Base-by-base conservation (phyloP, 2,797 vertebrate species). In the Enteromius paludinosus region DNA sequence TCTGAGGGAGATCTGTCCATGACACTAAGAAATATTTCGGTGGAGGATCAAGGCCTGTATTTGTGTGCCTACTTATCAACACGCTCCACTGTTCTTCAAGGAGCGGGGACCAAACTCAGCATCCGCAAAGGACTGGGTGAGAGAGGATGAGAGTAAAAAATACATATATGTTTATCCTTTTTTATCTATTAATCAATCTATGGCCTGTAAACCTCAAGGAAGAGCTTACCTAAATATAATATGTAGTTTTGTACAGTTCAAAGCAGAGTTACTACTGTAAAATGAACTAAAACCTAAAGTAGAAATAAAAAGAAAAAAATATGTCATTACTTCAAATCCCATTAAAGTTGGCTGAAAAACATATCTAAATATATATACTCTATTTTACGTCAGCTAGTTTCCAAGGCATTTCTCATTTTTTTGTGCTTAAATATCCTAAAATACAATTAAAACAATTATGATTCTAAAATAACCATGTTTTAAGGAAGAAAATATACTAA, bases 31-130 rank as follows among this genome's bases (percentile, higher is more conserved):
- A 90, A 92, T 61, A 90, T 92, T 61, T 90, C 92, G 23, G 65
- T 38, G 23, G 70, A 84, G 45, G 93, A 94, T 85, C 86, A 89
- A 0, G 91, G 91, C 25, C 80, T 90, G 87, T 94, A 92, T 81
- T 89, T 91, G 82, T 92, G 92, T 79, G 71, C 86, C 28, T 78
- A 92, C 65, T 85, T 74, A 0, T 78, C 90, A 86, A 85, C 76
- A 0, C 76, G 85, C 0, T 88, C 90, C 59, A 89, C 83, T 4
- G 28, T 81, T 70, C 84, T 90, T 74, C 89, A 82, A 15, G 92
- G 93, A 54, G 80, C 81, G 3, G 92, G 93, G 68, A 93, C 92
- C 80, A 92, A 92, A 79, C 92, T 93, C 84, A 91, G 90, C 83
- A 91, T 93, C 84, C 90, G 84, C 41, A 89, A 87, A 28, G 82